These are phyloP conservation scores for Pedetes capensis DNA, from an alignment of 2,113 vertebrate genomes.

Conservation along the genomic window DNA sequence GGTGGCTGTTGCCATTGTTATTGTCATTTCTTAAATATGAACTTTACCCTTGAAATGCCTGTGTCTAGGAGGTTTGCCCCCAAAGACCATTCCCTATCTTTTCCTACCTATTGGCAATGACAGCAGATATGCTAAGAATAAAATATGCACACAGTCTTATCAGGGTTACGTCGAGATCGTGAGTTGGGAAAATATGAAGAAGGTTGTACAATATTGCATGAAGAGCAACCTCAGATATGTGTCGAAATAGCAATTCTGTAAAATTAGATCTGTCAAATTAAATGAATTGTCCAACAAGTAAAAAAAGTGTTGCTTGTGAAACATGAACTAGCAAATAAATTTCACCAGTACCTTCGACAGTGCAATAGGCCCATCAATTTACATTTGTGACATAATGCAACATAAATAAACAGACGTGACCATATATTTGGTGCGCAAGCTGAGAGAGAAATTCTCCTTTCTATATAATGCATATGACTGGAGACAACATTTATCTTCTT, in stretches of 20 bases:
- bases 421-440: neutral
- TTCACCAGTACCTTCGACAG: neutral
- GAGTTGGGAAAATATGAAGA: neutral
- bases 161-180: neutral
- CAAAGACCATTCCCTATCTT: neutral
- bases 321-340: neutral
- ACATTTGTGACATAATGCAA: neutral
- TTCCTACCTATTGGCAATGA: neutral
- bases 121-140: neutral
- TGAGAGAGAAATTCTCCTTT: neutral
- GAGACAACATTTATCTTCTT: neutral
- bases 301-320: neutral
- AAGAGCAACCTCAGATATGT: neutral
- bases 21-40: neutral
- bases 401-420: neutral
- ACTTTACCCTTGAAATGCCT: neutral
- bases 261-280: slow-evolving; percentile 42
- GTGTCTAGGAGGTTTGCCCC: neutral
- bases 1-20: too few species aligned
- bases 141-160: neutral
- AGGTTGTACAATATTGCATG: neutral
- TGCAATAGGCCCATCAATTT: slow-evolving; percentile 32
- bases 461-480: neutral
- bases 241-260: neutral
- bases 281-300: neutral